Base-by-base conservation (phyloP, 2,113 vertebrate genomes). In the Forbesichthys agassizii region DNA sequence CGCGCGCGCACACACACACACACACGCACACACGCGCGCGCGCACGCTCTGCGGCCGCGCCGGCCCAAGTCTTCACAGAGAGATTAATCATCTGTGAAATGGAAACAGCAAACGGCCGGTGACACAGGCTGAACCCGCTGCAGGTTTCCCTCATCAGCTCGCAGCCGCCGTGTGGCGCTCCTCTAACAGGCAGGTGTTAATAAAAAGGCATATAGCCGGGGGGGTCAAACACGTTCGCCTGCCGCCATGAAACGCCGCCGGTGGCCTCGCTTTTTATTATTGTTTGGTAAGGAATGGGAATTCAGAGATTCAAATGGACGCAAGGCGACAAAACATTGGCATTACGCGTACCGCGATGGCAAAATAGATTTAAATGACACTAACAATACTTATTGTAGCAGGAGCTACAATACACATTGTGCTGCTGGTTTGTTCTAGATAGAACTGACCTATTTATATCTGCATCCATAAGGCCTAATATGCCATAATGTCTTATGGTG, bases 81-180 rank as follows among this genome's bases (percentile, higher is more conserved):
- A 97, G 96, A 98, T 98, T 98, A 99, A 99, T 98, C 98, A 97
- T 98, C 95, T 99, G 98, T 98, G 98, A 99, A 99, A 99, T 99
- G 96, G 96, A 99, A 98, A 98, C 96, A 95, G 96, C 95, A 96
- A 97, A 97, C 95, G 96, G 95, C 94, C 94, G 93, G 95, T 96
- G 97, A 98, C 97, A 99, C 94, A 95, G 95, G 94, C 95, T 98
- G 96, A 98, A 96, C 95, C 94, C 93, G 95, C 89, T 95, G 94
- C 95, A 96, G 95, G 93, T 95, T 95, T 95, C 92, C 95, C 96
- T 96, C 96, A 98, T 98, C 96, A 96, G 95, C 96, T 96, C 94
- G 94, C 84, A 74, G 84, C 89, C 84, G 69, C 84, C 79, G 79
- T 77, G 75, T 88, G 72, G 86, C 66, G 81, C 89, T 92, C 93